A percentile compares a stretch with the other conserved stretches of the same genome.
Evolutionary conservation across 2,888 invertebrate species (phyloP).

Genomic region (Caenorhabditis sp.): DNA sequence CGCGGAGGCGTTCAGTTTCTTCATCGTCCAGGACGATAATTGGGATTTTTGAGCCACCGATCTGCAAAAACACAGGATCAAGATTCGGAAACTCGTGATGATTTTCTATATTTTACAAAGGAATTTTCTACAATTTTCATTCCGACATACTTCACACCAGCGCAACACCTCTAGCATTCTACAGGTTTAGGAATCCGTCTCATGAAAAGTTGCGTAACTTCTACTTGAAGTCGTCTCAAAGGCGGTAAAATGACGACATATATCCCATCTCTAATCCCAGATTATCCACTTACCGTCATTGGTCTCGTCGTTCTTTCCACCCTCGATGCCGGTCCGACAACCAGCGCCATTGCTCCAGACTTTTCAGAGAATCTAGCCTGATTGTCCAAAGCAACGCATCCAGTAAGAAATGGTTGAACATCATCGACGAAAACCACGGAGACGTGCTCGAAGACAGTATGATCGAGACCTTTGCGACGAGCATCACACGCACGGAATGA

Average conservation of each 20-base stretch:
- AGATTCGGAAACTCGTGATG: neutral
- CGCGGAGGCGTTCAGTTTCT: conserved; percentile 69
- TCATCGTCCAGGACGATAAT: conserved; percentile 75
- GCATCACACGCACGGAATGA: conserved; percentile 75
- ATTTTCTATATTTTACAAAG: too few relatives aligned
- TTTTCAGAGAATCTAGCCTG: conserved; percentile 77
- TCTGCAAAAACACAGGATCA: conserved; percentile 58
- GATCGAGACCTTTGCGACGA: conserved; percentile 71
- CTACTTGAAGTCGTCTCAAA: neutral
- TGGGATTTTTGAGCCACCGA: conserved; percentile 72
- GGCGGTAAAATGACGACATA: conserved; percentile 2
- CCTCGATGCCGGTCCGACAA: conserved; percentile 73
- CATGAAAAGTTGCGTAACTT: neutral
- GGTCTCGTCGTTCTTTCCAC: conserved; percentile 66
- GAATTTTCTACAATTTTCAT: neutral
- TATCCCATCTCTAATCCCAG: neutral
- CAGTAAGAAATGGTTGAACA: conserved; percentile 75
- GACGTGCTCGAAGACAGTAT: conserved; percentile 74
- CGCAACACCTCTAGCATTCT: too few relatives aligned
- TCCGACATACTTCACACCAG: too few relatives aligned
- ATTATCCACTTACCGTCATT: conserved; percentile 59
- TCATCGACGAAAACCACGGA: conserved; percentile 78
- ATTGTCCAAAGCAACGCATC: conserved; percentile 77
- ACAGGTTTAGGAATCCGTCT: neutral
- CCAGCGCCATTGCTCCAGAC: conserved; percentile 75